These are phyloP conservation scores for Bettongia penicillata DNA, from an alignment of 2,113 vertebrate genomes.

Conservation along the genomic window DNA sequence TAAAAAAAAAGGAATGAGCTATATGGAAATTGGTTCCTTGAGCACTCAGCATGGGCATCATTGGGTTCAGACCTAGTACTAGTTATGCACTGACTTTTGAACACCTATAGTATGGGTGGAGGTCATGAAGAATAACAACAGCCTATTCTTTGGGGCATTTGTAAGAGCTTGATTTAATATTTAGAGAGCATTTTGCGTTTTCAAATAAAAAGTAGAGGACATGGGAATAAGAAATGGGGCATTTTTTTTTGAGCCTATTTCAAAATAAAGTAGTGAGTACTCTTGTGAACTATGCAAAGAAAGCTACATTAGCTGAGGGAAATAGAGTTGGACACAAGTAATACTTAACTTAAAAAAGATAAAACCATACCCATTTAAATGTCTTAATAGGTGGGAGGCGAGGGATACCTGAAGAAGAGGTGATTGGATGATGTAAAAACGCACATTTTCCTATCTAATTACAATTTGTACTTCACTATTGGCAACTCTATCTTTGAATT, in stretches of 20 bases:
- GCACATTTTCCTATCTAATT: constrained; percentile 59
- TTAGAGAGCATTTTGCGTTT: constrained; percentile 44
- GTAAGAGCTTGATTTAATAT: constrained; percentile 11
- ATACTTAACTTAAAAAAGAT: constrained; percentile 12
- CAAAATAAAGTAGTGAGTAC: not conserved
- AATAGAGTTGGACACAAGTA: constrained; percentile 52
- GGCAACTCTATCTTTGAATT: constrained; percentile 66
- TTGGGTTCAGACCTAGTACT: constrained; percentile 6
- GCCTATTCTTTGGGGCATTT: constrained; percentile 31
- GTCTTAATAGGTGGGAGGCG: constrained; percentile 15
- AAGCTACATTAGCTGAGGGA: constrained; percentile 50
- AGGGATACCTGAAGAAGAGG: constrained; percentile 49
- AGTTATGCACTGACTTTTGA: not conserved
- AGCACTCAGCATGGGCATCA: not conserved
- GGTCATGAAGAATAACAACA: constrained; percentile 48
- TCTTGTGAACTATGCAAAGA: constrained; percentile 46
- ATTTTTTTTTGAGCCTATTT: not conserved
- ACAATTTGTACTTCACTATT: constrained; percentile 70
- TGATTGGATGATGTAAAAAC: constrained; percentile 59
- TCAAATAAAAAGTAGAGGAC: constrained; percentile 34
- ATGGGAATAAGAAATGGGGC: constrained; percentile 37
- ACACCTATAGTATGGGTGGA: constrained; percentile 51
- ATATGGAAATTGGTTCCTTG: not conserved
- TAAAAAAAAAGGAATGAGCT: constrained; percentile 41
- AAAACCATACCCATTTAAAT: not conserved